These are phyloP conservation scores for Lytechinus variegatus DNA, from an alignment of 35 echinoderm and acorn worm species.

Conservation along the genomic window DNA sequence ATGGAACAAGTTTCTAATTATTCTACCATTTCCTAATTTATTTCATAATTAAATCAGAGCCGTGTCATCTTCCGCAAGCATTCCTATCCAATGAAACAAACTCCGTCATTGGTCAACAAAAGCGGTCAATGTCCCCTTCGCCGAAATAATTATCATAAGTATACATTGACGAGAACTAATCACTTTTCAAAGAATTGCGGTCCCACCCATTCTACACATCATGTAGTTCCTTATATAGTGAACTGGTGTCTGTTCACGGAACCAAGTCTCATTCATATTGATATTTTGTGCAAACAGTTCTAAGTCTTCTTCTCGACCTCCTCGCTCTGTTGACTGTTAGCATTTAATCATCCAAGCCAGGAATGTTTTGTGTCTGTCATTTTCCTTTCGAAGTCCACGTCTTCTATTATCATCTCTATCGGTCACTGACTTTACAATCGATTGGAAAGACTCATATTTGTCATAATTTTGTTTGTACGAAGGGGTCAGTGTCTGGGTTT, in stretches of 20 bases:
- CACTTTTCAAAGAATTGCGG: not conserved
- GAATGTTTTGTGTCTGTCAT: conserved; percentile 1
- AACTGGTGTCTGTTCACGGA: not conserved
- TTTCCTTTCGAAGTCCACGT: not conserved
- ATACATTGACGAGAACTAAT: not conserved
- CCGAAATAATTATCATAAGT: conserved; percentile 5
- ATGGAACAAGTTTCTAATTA: not conserved
- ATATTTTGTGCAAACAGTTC: not conserved
- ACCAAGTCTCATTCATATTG: not conserved
- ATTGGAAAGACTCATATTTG: not conserved
- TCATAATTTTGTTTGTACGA: not conserved
- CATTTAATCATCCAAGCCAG: not conserved
- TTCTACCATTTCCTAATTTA: not conserved
- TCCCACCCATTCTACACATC: not conserved
- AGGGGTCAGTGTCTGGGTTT: not conserved
- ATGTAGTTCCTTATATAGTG: not conserved
- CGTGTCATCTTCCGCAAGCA: not conserved
- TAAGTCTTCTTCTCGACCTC: not conserved
- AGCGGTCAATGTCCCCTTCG: not conserved
- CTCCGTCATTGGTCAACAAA: not conserved
- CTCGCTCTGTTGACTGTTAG: conserved; percentile 9
- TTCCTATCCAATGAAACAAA: not conserved
- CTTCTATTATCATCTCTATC: not conserved
- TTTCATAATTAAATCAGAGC: not conserved
- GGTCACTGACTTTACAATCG: not conserved